phyloP scores from a whole-genome alignment of 2,797 vertebrate species.

The Sciurus carolinensis region DNA sequence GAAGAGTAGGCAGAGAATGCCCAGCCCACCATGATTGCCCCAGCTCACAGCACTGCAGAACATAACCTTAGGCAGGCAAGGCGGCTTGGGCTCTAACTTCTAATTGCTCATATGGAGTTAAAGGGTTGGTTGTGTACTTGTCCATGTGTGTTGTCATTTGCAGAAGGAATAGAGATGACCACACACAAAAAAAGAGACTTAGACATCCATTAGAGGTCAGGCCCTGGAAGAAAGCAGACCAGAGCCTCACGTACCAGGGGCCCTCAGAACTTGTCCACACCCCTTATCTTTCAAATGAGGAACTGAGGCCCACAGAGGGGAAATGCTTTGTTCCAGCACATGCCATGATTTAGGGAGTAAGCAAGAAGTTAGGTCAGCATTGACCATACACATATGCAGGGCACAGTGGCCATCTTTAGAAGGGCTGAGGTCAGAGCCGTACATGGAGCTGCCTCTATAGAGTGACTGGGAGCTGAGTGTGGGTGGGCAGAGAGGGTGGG shows the following conservation, averaged over 20 bases:
- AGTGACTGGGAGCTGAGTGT: neutral
- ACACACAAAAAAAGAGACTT: neutral
- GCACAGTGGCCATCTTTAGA: neutral
- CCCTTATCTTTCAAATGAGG: neutral
- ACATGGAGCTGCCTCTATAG: neutral
- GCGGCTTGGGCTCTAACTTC: neutral
- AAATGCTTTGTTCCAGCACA: neutral
- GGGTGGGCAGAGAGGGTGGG: neutral
- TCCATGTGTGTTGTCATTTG: neutral
- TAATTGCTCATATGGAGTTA: neutral
- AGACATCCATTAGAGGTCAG: neutral
- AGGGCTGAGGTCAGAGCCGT: neutral
- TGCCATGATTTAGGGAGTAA: neutral
- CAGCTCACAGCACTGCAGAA: neutral
- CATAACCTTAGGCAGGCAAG: accelerated
- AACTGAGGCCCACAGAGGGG: neutral
- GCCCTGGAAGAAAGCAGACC: neutral
- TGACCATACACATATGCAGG: neutral
- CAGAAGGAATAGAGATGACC: neutral
- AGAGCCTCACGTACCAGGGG: neutral
- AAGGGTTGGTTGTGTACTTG: neutral
- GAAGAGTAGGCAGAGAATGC: accelerated
- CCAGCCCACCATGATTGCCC: accelerated
- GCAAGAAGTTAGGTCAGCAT: neutral
- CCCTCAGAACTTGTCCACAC: neutral